Base-by-base conservation (phyloP, 2,113 vertebrate genomes). In the Gallinago paraguaiae region DNA sequence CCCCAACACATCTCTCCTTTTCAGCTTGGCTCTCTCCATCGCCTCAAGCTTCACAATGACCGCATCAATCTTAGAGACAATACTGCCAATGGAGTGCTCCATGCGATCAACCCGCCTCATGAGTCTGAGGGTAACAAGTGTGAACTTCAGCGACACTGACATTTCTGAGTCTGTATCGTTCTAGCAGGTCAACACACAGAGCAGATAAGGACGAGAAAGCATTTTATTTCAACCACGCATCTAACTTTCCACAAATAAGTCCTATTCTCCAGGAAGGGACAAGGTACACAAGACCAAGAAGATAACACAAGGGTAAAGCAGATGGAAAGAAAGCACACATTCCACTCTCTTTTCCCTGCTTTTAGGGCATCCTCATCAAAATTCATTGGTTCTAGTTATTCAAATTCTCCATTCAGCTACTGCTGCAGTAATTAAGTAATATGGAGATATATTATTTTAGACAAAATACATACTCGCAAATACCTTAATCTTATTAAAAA, bases 61-160 rank as follows among this genome's bases (percentile, higher is more conserved):
- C 0, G 99, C 99, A 1, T 99, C 99, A 0, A 99, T 99, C 97
- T 99, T 99, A 54, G 99, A 99, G 86, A 99, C 99, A 0, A 99
- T 99, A 70, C 99, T 99, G 91, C 99, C 99, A 0, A 99, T 99
- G 4, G 99, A 99, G 82, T 99, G 99, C 82, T 99, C 99, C 99
- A 99, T 99, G 23, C 99, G 98, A 96, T 99, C 99, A 19, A 99
- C 99, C 1, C 99, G 98, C 41, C 99, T 98, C 96, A 99, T 99
- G 59, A 99, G 97, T 8, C 99, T 99, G 97, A 41, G 77, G 74
- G 54, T 74, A 81, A 82, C 60, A 93, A 74, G 63, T 0, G 30
- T 35, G 24, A 79, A 51, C 59, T 41, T 71, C 86, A 93, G 64
- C 8, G 15, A 25, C 61, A 5, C 1, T 2, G 27, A 75, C 46